Evolutionary conservation across 2,797 vertebrate genomes (phyloP).

Genomic region (Halcyon smyrnensis): DNA sequence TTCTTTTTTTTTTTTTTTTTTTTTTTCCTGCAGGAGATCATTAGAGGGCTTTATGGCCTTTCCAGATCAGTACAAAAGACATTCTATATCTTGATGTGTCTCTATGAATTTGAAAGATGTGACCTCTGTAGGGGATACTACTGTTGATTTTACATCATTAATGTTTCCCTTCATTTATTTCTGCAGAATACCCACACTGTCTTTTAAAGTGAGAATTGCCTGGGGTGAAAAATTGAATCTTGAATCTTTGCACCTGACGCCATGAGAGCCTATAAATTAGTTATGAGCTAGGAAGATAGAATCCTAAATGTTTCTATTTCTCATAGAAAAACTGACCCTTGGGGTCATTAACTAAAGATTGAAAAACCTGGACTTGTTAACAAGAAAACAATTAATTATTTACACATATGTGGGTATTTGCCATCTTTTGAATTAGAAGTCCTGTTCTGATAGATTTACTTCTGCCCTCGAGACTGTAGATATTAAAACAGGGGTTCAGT

Average conservation of each 20-base stretch:
- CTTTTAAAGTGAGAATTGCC: constrained; percentile 69
- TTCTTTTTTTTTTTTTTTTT: neutral
- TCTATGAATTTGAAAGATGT: constrained; percentile 53
- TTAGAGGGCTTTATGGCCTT: constrained; percentile 49
- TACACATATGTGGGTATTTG: constrained; percentile 44
- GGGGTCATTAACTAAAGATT: constrained; percentile 58
- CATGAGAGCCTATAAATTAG: constrained; percentile 76
- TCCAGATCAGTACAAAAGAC: constrained; percentile 32
- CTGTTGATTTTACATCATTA: constrained; percentile 61
- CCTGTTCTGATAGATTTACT: constrained; percentile 36
- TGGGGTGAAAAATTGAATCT: constrained; percentile 71
- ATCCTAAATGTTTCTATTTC: constrained; percentile 66
- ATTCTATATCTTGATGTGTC: constrained; percentile 23
- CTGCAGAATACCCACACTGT: constrained; percentile 54
- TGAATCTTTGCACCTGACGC: constrained; percentile 74
- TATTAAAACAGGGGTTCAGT: neutral
- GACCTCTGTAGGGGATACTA: constrained; percentile 28
- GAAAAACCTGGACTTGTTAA: constrained; percentile 66
- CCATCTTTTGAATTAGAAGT: constrained; percentile 43
- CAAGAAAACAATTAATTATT: constrained; percentile 76
- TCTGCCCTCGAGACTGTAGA: neutral
- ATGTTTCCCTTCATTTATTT: constrained; percentile 60
- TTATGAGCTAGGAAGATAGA: constrained; percentile 71
- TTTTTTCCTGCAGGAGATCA: neutral
- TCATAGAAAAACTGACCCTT: constrained; percentile 43